Conservation (phyloP, 2,797 vertebrate species). For the Scyliorhinus canicula region DNA sequence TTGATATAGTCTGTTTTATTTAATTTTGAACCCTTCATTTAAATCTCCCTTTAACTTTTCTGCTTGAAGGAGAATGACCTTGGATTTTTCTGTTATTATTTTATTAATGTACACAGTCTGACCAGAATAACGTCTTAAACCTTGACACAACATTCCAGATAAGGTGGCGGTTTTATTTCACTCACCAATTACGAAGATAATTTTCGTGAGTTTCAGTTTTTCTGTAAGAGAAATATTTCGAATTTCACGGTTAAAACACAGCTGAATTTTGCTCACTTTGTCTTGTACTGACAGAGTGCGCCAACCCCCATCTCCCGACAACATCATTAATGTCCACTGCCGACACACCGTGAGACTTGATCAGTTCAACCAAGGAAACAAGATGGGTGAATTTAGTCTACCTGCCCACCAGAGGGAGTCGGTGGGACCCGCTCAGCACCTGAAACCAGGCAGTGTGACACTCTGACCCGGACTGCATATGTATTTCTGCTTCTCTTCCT, state of each 20-base stretch:
- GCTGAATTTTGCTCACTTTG: not conserved
- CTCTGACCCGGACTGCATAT: too few species aligned
- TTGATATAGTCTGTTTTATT: not conserved
- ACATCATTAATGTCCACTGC: too few species aligned
- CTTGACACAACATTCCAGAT: not conserved
- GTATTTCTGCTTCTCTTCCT: too few species aligned
- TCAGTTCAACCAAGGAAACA: not conserved
- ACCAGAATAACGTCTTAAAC: not conserved
- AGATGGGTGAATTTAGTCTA: not conserved
- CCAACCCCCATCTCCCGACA: not conserved
- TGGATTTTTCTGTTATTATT: too few species aligned
- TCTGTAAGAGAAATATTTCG: constrained; percentile 39
- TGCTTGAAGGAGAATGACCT: not conserved
- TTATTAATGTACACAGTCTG: not conserved
- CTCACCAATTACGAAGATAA: constrained; percentile 47
- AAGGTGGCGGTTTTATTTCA: not conserved
- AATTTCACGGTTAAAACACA: not conserved
- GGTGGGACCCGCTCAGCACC: too few species aligned
- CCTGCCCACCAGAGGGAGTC: not conserved
- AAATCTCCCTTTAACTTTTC: not conserved
- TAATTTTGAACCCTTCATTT: not conserved
- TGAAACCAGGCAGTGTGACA: too few species aligned
- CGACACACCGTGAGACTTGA: too few species aligned
- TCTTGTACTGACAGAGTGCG: too few species aligned
- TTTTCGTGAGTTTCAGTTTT: constrained; percentile 41